These are phyloP conservation scores for Todiramphus chloris DNA, from an alignment of 2,113 vertebrate species.

Conservation along the genomic window DNA sequence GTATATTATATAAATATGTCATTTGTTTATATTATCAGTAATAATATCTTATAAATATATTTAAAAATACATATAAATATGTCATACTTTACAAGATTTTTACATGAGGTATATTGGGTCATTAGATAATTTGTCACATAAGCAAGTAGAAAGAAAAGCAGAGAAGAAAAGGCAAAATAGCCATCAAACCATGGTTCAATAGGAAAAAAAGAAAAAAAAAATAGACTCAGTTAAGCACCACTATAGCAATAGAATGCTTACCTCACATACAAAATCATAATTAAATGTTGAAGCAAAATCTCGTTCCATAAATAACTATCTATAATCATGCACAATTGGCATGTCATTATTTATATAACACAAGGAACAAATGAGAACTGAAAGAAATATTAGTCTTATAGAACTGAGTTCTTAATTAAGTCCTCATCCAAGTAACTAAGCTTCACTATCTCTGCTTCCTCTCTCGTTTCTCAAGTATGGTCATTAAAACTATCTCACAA, in stretches of 20 bases:
- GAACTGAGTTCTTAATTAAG: conserved; percentile 61
- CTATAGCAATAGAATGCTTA: conserved; percentile 38
- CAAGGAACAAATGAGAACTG: conserved; percentile 48
- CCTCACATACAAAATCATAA: conserved; percentile 44
- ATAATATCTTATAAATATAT: not conserved
- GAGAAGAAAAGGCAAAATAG: not conserved
- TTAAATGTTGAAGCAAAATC: conserved; percentile 50
- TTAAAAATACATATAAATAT: not conserved
- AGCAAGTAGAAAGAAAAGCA: not conserved
- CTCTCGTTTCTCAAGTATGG: conserved; percentile 5
- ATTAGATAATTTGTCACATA: not conserved
- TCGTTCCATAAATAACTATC: conserved; percentile 58
- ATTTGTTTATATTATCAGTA: not conserved
- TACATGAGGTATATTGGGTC: not conserved
- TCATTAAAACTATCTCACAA: conserved; percentile 46
- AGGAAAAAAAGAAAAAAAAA: not conserved
- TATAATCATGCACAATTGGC: conserved; percentile 56
- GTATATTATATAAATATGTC: not conserved
- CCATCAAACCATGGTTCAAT: not conserved
- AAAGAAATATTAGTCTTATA: conserved; percentile 49
- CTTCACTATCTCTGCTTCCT: not conserved
- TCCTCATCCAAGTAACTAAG: conserved; percentile 42
- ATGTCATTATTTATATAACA: conserved; percentile 61
- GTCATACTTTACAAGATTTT: not conserved
- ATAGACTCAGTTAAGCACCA: conserved; percentile 37